Conservation (phyloP, 2,888 invertebrate species). For the Petrolisthes cinctipes region DNA sequence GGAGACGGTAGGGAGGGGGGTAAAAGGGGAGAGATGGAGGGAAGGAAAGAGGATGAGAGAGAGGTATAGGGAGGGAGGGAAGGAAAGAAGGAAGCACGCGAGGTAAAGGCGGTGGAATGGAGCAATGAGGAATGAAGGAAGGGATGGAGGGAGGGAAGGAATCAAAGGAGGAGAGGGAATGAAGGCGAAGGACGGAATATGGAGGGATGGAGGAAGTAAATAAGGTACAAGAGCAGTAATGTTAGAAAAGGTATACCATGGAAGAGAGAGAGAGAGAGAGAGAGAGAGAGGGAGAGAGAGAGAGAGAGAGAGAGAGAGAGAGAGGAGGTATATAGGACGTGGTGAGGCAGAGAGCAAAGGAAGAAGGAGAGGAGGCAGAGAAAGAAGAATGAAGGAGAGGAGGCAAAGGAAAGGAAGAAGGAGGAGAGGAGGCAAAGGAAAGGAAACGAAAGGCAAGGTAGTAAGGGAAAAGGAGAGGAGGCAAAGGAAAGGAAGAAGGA, state of each 20-base stretch:
- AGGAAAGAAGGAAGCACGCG: background rate
- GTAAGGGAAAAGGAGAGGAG: background rate
- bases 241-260: background rate
- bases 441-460: background rate
- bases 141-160: constrained; percentile 4
- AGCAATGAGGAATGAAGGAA: background rate
- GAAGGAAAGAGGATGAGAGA: background rate
- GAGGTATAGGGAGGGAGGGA: background rate
- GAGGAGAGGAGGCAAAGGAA: background rate
- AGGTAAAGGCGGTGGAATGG: background rate
- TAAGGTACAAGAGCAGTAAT: background rate
- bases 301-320: constrained; percentile 6
- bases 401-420: background rate
- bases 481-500: constrained; percentile 12
- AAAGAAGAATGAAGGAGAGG: background rate
- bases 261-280: background rate
- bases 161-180: background rate
- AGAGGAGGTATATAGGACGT: background rate
- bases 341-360: background rate
- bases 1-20: background rate
- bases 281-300: constrained; percentile 10
- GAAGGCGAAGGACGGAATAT: constrained; percentile 4
- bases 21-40: background rate
- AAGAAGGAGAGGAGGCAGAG: background rate
- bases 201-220: background rate